These are phyloP conservation scores for Halictus rubicundus DNA, from an alignment of 1,140 invertebrate genomes.

Conservation along the genomic window DNA sequence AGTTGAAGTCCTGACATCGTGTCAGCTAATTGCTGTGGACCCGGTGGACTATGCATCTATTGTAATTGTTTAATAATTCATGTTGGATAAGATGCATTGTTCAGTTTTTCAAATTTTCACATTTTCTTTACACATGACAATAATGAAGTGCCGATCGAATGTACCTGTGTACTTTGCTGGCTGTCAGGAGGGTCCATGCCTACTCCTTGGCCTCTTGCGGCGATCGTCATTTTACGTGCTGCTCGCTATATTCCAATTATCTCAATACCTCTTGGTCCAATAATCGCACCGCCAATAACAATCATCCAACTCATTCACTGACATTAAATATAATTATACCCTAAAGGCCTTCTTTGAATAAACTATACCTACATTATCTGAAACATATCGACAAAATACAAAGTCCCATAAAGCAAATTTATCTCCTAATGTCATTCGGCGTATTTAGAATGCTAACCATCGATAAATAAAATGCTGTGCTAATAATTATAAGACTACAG, in stretches of 20 bases:
- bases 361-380: constrained; percentile 80
- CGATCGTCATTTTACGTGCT: constrained; percentile 82
- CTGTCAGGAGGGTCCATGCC: constrained; percentile 82
- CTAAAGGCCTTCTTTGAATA: constrained; percentile 78
- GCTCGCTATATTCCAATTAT: constrained; percentile 62
- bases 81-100: neutral
- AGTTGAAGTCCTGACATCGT: constrained; percentile 77
- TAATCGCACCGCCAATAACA: constrained; percentile 72
- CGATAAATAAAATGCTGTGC: neutral
- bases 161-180: constrained; percentile 82
- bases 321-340: constrained; percentile 78
- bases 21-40: constrained; percentile 77
- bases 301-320: constrained; percentile 78
- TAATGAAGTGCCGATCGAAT: neutral
- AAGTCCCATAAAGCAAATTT: neutral
- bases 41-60: constrained; percentile 79
- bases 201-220: constrained; percentile 83
- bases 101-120: neutral
- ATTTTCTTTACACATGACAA: no score
- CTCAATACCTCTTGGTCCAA: constrained; percentile 69
- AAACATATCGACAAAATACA: constrained; percentile 60
- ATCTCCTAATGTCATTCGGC: neutral
- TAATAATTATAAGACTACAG: neutral
- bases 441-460: neutral
- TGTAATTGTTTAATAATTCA: neutral